A percentile compares a stretch with the other conserved stretches of the same genome.
Evolutionary conservation across 2,113 vertebrate genomes (phyloP).

Genomic region (Anoura caudifer): DNA sequence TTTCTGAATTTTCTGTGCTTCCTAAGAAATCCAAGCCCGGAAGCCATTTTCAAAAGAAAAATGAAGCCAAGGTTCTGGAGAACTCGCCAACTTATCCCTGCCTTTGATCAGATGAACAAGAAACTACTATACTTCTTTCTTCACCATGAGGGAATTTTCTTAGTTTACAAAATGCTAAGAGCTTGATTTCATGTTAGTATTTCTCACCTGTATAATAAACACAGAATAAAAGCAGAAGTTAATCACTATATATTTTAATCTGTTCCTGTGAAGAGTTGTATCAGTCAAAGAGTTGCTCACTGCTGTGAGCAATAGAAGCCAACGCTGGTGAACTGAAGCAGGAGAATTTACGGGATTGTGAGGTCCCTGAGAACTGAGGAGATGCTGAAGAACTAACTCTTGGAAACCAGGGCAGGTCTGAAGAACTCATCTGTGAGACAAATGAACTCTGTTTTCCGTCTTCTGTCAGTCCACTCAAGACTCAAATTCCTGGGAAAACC

Average conservation of each 20-base stretch:
- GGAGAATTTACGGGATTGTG: neutral
- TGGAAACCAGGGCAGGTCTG: neutral
- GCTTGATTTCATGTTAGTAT: neutral
- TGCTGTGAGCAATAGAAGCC: neutral
- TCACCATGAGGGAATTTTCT: neutral
- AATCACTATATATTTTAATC: neutral
- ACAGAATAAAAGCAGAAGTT: neutral
- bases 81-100: neutral
- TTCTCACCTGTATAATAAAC: neutral
- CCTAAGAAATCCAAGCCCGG: neutral
- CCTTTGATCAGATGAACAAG: conserved; percentile 15
- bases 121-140: neutral
- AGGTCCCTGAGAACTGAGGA: neutral
- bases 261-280: neutral
- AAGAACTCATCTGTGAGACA: neutral
- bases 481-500: conserved; percentile 3
- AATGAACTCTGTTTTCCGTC: neutral
- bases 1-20: conserved; percentile 4
- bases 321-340: neutral
- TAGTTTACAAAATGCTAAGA: neutral
- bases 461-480: neutral
- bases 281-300: neutral
- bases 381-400: neutral
- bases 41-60: neutral
- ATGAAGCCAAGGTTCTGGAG: neutral